phyloP scores from a whole-genome alignment of 2,888 invertebrate species.

The Lasiommata megera region DNA sequence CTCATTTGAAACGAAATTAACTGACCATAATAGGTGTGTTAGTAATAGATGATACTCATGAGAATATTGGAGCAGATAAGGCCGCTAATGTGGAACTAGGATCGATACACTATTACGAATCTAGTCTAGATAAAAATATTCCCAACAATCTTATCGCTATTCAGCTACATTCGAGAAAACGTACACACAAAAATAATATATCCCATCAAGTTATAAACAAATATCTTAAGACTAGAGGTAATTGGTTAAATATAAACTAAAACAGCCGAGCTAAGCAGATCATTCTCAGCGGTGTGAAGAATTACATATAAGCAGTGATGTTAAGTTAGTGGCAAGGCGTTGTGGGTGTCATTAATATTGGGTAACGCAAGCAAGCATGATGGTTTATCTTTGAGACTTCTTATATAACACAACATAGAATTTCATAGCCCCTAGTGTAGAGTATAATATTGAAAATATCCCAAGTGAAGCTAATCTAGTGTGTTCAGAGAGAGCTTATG shows the following conservation, averaged over 20 bases:
- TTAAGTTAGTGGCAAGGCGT: conserved; percentile 80
- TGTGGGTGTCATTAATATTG: conserved; percentile 56
- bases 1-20: conserved; percentile 4
- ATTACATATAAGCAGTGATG: conserved; percentile 72
- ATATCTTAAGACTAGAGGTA: conserved; percentile 10
- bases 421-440: background rate
- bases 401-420: conserved; percentile 35
- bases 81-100: conserved; percentile 51
- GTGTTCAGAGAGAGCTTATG: background rate
- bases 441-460: background rate
- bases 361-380: conserved; percentile 70
- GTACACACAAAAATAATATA: conserved; percentile 43
- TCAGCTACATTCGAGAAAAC: conserved; percentile 41
- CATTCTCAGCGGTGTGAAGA: conserved; percentile 79
- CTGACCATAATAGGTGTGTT: conserved; percentile 1
- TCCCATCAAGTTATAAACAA: conserved; percentile 57
- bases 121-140: conserved; percentile 42
- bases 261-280: conserved; percentile 76
- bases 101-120: conserved; percentile 45
- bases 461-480: background rate
- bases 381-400: conserved; percentile 28
- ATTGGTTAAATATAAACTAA: conserved; percentile 29
- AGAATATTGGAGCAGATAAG: conserved; percentile 68
- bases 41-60: conserved; percentile 21
- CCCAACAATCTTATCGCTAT: conserved; percentile 42